Conservation (phyloP, 2,797 vertebrate species). For the Lates japonicus region DNA sequence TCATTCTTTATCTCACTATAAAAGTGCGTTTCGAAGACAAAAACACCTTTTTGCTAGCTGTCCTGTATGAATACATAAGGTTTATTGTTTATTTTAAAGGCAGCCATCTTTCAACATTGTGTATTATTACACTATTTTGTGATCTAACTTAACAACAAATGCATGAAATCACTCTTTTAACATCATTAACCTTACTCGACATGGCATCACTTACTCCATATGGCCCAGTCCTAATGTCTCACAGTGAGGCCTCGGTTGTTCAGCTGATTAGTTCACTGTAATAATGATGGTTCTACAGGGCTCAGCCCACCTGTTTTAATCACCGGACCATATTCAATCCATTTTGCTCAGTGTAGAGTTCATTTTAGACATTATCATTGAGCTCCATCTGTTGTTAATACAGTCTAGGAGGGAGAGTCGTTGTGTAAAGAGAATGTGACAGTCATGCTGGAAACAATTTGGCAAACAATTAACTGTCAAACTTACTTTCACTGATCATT, state of each 20-base stretch:
- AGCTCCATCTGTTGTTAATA: conserved; percentile 55
- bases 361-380: conserved; percentile 19
- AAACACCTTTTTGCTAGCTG: too few species aligned
- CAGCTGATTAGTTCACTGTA: background rate
- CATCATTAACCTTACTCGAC: background rate
- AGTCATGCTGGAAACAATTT: conserved; percentile 46
- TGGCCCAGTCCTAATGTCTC: background rate
- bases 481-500: conserved; percentile 36
- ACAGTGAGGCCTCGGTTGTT: background rate
- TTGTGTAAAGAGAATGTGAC: conserved; percentile 32
- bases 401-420: background rate
- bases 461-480: conserved; percentile 49
- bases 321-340: conserved; percentile 9
- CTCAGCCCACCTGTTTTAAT: conserved; percentile 16
- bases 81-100: background rate
- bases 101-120: background rate
- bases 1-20: background rate
- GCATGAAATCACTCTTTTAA: background rate
- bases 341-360: conserved; percentile 8
- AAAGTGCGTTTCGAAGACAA: background rate
- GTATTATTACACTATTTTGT: background rate
- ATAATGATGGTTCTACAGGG: conserved; percentile 4
- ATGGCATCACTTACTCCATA: background rate
- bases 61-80: background rate
- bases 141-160: background rate